A percentile compares a stretch with the other conserved stretches of the same genome.
phyloP scores from a whole-genome alignment of 2,888 invertebrate species.

The Podotricha telesiphe region DNA sequence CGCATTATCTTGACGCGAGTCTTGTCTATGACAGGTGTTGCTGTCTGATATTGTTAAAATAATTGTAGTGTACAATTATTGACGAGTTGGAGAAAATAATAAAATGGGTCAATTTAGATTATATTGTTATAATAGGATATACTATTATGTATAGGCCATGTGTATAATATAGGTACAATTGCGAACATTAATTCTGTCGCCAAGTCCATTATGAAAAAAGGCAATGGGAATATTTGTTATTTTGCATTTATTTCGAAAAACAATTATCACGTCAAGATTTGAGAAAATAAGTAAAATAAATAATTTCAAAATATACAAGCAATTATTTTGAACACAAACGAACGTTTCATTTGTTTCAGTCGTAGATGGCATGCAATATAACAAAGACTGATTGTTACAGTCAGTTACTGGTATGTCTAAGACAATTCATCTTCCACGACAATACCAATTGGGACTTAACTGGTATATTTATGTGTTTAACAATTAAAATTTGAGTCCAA shows the following conservation, averaged over 20 bases:
- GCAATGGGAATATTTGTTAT: no score
- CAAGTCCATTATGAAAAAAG: no score
- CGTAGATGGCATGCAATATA: not conserved
- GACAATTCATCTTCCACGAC: constrained; percentile 7
- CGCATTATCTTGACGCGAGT: not conserved
- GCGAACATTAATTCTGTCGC: no score
- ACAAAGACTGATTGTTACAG: constrained; percentile 15
- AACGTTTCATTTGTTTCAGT: not conserved
- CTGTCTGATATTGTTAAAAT: not conserved
- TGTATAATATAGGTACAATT: no score
- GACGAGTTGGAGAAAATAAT: not conserved
- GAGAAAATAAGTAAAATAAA: no score
- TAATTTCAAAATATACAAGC: not conserved
- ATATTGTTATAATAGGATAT: no score
- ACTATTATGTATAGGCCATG: no score
- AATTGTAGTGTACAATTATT: not conserved
- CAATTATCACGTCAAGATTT: no score
- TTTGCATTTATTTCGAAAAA: no score
- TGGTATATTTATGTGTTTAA: constrained; percentile 26
- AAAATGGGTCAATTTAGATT: no score
- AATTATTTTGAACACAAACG: not conserved
- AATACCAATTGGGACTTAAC: constrained; percentile 17
- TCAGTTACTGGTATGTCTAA: constrained; percentile 4
- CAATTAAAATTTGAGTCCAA: constrained; percentile 29
- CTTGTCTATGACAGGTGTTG: constrained; percentile 4